Evolutionary conservation across 1,140 invertebrate genomes (phyloP).

Genomic region (Ganaspis sp.): DNA sequence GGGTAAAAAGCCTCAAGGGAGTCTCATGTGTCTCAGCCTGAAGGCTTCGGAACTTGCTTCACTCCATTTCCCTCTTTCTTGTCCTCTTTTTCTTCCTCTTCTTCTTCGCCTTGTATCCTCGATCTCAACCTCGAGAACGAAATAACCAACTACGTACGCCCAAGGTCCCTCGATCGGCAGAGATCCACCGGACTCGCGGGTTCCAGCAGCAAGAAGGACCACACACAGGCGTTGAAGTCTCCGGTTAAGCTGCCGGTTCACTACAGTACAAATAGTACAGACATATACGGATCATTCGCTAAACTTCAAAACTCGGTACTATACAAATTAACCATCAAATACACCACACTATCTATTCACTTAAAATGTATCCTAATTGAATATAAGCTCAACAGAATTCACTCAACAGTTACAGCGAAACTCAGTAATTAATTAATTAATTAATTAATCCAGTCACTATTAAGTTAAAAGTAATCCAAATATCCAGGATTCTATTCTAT

Average conservation of each 20-base stretch:
- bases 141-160: conserved; percentile 38
- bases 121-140: conserved; percentile 34
- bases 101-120: conserved; percentile 13
- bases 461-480: too few species aligned
- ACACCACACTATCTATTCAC: not conserved
- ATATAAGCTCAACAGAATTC: too few species aligned
- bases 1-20: not conserved
- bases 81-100: conserved; percentile 14
- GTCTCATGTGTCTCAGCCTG: conserved; percentile 28
- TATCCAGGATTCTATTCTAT: too few species aligned
- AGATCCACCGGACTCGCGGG: conserved; percentile 37
- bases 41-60: conserved; percentile 21
- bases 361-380: too few species aligned
- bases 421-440: too few species aligned
- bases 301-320: not conserved
- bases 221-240: conserved; percentile 62
- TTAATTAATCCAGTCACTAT: too few species aligned
- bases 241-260: conserved; percentile 27
- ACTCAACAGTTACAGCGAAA: too few species aligned
- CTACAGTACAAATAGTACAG: not conserved
- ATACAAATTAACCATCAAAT: too few species aligned
- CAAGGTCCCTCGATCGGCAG: conserved; percentile 16
- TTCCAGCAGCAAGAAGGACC: conserved; percentile 56
- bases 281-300: not conserved
- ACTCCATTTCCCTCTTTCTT: conserved; percentile 29